These are phyloP conservation scores for Oxyteleia sp. DNA, from an alignment of 2,888 invertebrate species.

Conservation along the genomic window DNA sequence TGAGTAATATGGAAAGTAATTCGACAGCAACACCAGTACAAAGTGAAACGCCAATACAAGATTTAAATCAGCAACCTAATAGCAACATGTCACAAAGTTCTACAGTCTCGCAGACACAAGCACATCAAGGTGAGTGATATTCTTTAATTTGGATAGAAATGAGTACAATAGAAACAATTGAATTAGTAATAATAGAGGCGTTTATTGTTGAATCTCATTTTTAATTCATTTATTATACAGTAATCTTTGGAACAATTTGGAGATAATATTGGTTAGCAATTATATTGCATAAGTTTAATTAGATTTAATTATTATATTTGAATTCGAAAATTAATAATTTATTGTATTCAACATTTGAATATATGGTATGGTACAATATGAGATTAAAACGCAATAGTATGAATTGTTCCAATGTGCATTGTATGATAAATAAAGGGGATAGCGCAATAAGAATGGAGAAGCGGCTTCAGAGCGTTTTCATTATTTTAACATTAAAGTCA, in stretches of 20 bases:
- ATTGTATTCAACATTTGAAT: too few species aligned
- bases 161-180: not conserved
- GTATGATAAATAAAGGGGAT: too few species aligned
- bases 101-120: slow-evolving; percentile 82
- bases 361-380: too few species aligned
- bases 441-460: too few species aligned
- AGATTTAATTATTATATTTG: too few species aligned
- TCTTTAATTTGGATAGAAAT: not conserved
- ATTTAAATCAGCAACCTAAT: slow-evolving; percentile 83
- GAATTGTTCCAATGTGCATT: too few species aligned
- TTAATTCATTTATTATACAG: not conserved
- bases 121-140: slow-evolving; percentile 83
- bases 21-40: slow-evolving; percentile 83
- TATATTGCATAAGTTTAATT: too few species aligned
- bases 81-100: slow-evolving; percentile 82
- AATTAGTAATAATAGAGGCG: not conserved
- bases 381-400: too few species aligned
- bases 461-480: too few species aligned
- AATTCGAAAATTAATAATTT: too few species aligned
- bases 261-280: too few species aligned
- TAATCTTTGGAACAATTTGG: not conserved
- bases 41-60: slow-evolving; percentile 84
- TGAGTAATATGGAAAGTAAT: slow-evolving; percentile 86
- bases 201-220: not conserved
- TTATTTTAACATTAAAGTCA: too few species aligned